A percentile compares a stretch with the other conserved stretches of the same genome.
Evolutionary conservation across 2,888 invertebrate species (phyloP).

Genomic region (Zhuqinia jingwanae): DNA sequence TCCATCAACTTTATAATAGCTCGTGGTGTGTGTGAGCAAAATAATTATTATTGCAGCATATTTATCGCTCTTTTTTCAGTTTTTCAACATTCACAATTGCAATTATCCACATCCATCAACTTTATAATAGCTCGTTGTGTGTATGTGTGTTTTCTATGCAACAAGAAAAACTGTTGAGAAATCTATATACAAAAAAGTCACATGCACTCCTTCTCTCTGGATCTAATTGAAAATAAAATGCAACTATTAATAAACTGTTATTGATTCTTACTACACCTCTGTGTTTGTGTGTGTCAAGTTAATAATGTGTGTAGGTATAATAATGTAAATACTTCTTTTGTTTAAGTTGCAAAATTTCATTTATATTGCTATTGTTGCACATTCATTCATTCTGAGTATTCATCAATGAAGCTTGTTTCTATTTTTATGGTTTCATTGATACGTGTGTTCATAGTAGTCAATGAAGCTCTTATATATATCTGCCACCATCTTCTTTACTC

Average conservation of each 20-base stretch:
- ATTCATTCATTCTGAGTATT: neutral
- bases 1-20: constrained; percentile 1
- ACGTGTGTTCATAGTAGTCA: neutral
- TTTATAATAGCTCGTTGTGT: constrained; percentile 26
- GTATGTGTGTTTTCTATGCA: too few species aligned
- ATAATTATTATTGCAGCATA: neutral
- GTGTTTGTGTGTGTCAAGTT: too few species aligned
- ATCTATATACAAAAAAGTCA: too few species aligned
- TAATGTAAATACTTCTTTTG: neutral
- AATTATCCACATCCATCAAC: neutral
- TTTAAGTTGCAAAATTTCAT: neutral
- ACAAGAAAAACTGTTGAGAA: too few species aligned
- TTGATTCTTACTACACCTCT: too few species aligned
- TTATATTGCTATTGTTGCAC: too few species aligned
- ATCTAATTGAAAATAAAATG: constrained; percentile 21
- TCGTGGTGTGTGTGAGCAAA: too few species aligned
- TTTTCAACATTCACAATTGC: constrained; percentile 7
- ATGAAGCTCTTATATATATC: neutral
- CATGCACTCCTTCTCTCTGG: too few species aligned
- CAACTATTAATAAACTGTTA: neutral
- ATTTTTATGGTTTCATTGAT: constrained; percentile 9
- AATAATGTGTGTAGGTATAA: too few species aligned
- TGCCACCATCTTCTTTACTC: neutral
- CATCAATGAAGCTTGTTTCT: constrained; percentile 22
- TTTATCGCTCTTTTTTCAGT: neutral